Conservation (phyloP, 2,888 invertebrate genomes). For the Amphipoea oculea region DNA sequence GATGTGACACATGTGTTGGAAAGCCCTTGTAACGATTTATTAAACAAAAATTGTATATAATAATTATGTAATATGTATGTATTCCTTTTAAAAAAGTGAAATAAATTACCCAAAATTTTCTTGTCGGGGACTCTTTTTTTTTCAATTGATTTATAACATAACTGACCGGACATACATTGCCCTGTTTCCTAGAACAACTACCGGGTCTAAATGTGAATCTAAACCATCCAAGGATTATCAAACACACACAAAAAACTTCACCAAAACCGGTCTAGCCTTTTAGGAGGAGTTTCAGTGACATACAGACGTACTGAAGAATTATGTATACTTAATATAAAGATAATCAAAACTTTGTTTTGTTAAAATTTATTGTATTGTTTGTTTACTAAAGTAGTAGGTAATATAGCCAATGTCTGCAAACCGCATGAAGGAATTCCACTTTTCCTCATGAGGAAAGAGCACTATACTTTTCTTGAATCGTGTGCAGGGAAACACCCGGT, state of each 20-base stretch:
- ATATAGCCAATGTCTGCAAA: neutral
- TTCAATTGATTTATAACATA: neutral
- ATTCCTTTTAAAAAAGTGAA: neutral
- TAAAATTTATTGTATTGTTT: neutral
- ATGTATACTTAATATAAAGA: neutral
- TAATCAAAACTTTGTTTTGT: slow-evolving; percentile 1
- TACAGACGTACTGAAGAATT: neutral
- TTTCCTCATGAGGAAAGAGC: slow-evolving; percentile 36
- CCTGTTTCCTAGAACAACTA: neutral
- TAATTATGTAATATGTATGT: neutral
- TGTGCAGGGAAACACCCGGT: slow-evolving; percentile 34
- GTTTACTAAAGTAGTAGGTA: neutral
- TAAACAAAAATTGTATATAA: slow-evolving; percentile 7
- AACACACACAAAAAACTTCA: neutral
- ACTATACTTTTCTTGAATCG: slow-evolving; percentile 22
- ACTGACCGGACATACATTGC: neutral
- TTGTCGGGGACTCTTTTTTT: neutral
- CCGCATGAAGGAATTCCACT: neutral
- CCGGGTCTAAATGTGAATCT: neutral
- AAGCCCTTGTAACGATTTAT: slow-evolving; percentile 50
- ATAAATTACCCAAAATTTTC: neutral
- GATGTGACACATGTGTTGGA: slow-evolving; percentile 25
- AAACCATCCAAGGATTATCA: neutral
- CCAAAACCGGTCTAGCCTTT: neutral
- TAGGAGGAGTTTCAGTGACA: neutral